Evolutionary conservation across 2,888 invertebrate genomes (phyloP).

Genomic region (Harpagoxenus sublaevis): DNA sequence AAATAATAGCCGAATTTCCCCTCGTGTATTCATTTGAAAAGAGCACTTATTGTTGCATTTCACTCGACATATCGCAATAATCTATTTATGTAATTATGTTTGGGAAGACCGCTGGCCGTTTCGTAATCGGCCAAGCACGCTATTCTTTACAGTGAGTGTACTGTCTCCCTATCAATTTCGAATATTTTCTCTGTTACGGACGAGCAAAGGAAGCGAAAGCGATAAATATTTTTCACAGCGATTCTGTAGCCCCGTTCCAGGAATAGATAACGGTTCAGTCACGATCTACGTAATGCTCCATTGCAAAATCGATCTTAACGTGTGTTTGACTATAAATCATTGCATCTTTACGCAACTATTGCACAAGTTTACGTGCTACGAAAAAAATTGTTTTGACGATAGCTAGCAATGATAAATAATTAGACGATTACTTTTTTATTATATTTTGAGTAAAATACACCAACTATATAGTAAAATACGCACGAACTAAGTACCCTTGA

Average conservation of each 20-base stretch:
- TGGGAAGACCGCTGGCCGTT: background rate
- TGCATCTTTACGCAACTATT: background rate
- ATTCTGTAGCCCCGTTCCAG: constrained; percentile 15
- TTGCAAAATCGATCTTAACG: constrained; percentile 21
- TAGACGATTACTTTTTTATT: background rate
- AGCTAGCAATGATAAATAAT: background rate
- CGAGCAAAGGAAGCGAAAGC: constrained; percentile 1
- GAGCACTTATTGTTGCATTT: background rate
- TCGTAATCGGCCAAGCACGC: constrained; percentile 3
- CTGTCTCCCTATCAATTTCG: constrained; percentile 36
- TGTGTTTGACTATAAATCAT: constrained; percentile 9
- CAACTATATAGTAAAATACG: background rate
- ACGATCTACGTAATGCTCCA: background rate
- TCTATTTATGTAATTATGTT: no score
- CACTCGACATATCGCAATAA: no score
- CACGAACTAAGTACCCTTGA: background rate
- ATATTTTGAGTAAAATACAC: background rate
- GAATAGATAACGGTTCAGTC: constrained; percentile 30
- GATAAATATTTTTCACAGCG: constrained; percentile 20
- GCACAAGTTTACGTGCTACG: background rate
- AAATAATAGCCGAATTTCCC: no score
- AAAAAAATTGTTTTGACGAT: background rate
- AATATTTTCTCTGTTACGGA: constrained; percentile 48
- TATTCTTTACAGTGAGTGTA: constrained; percentile 23
- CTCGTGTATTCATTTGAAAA: background rate